Percentiles rank a stretch among this genome's conserved stretches.
Evolutionary conservation across 2,888 invertebrate genomes (phyloP).

Genomic region (Auanema sp.): DNA sequence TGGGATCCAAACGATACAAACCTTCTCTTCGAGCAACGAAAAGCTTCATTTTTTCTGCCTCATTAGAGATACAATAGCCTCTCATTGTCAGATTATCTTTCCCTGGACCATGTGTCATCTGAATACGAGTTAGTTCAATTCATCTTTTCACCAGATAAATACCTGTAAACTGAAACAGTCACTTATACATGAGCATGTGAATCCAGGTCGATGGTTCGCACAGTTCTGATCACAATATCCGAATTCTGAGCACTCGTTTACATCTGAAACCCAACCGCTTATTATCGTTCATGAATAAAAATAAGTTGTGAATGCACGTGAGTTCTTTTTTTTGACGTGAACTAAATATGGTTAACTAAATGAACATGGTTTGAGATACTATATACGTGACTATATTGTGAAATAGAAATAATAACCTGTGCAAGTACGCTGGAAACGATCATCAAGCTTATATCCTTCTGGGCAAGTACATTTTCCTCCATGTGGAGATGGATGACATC

Average conservation of each 20-base stretch:
- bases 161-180: conserved; percentile 52
- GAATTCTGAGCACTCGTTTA: conserved; percentile 75
- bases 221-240: conserved; percentile 86
- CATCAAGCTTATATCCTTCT: conserved; percentile 79
- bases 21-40: conserved; percentile 62
- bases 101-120: conserved; percentile 44
- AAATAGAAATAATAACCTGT: conserved; percentile 70
- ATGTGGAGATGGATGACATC: conserved; percentile 83
- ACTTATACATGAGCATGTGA: conserved; percentile 66
- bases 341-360: too few relatives aligned
- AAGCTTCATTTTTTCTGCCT: conserved; percentile 60
- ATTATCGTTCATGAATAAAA: too few relatives aligned
- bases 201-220: conserved; percentile 81
- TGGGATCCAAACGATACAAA: conserved; percentile 49
- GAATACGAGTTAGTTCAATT: neutral
- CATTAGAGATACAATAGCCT: conserved; percentile 61
- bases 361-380: too few relatives aligned
- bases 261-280: too few relatives aligned
- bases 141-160: neutral
- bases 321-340: too few relatives aligned
- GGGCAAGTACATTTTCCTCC: conserved; percentile 79
- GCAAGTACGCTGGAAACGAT: conserved; percentile 81
- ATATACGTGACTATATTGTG: too few relatives aligned
- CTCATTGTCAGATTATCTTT: conserved; percentile 54
- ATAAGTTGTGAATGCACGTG: too few relatives aligned